A percentile compares a stretch with the other conserved stretches of the same genome.
Evolutionary conservation across 2,113 vertebrate genomes (phyloP).

Genomic region (Ciconia maguari): DNA sequence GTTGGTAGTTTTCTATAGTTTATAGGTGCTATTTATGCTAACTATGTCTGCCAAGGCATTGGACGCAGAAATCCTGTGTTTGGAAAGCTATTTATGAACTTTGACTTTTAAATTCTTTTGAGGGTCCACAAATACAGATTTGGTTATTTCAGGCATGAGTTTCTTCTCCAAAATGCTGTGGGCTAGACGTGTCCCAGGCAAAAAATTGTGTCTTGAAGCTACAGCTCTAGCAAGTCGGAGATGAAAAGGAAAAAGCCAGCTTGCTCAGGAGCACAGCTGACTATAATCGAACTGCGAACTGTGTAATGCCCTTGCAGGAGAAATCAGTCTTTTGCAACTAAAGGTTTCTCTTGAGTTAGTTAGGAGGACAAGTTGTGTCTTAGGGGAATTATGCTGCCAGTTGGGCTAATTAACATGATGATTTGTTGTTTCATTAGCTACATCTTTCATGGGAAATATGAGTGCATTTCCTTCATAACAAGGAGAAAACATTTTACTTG

Average conservation of each 20-base stretch:
- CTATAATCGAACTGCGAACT: background rate
- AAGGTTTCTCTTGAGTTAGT: background rate
- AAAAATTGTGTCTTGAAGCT: background rate
- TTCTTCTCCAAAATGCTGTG: background rate
- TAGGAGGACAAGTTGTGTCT: background rate
- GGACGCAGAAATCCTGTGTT: background rate
- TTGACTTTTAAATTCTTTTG: background rate
- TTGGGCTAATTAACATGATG: slow-evolving; percentile 18
- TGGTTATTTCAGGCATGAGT: background rate
- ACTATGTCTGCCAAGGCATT: background rate
- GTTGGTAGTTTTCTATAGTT: background rate
- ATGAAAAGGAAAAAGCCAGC: background rate
- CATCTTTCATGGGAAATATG: background rate
- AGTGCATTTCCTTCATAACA: background rate
- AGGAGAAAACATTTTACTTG: background rate
- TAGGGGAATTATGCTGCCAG: background rate
- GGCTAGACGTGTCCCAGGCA: background rate
- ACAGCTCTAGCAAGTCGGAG: background rate
- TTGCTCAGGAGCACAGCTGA: background rate
- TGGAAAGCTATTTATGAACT: background rate
- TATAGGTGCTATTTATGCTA: background rate
- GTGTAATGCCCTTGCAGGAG: background rate
- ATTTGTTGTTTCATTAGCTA: slow-evolving; percentile 45
- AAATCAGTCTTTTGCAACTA: background rate
- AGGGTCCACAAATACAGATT: background rate